These are phyloP conservation scores for Cantharis rustica DNA, from an alignment of 2,888 invertebrate genomes.

Conservation along the genomic window DNA sequence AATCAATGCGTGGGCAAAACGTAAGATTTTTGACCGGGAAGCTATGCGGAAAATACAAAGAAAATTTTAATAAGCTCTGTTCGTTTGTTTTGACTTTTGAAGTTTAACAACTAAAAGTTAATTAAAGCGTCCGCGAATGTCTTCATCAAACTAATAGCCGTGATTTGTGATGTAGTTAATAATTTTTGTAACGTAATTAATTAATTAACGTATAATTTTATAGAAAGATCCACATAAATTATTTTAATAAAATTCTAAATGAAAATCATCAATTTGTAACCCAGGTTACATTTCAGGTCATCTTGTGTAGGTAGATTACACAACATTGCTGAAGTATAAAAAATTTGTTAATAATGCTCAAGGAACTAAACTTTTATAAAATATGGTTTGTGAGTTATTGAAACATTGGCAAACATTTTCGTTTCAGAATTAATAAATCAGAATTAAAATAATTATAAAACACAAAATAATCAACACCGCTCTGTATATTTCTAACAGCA, in stretches of 20 bases:
- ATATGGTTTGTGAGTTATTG: not conserved
- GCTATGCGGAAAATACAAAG: conserved; percentile 14
- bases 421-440: not conserved
- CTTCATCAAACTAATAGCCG: not conserved
- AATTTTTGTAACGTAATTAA: not conserved
- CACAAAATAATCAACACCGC: not conserved
- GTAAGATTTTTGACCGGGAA: conserved; percentile 17
- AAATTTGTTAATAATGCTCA: not conserved
- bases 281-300: not conserved
- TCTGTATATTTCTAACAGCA: not conserved
- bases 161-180: not conserved
- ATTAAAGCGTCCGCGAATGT: not conserved
- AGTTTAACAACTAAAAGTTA: not conserved
- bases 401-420: not conserved
- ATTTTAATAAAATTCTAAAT: not conserved
- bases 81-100: not conserved
- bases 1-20: conserved; percentile 17
- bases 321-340: not conserved
- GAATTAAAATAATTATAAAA: not conserved
- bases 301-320: not conserved
- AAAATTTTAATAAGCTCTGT: not conserved
- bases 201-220: not conserved
- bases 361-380: not conserved
- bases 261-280: not conserved
- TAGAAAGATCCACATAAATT: not conserved